Evolutionary conservation across 2,888 invertebrate species (phyloP).

Genomic region (Cataglyphis albicans): DNA sequence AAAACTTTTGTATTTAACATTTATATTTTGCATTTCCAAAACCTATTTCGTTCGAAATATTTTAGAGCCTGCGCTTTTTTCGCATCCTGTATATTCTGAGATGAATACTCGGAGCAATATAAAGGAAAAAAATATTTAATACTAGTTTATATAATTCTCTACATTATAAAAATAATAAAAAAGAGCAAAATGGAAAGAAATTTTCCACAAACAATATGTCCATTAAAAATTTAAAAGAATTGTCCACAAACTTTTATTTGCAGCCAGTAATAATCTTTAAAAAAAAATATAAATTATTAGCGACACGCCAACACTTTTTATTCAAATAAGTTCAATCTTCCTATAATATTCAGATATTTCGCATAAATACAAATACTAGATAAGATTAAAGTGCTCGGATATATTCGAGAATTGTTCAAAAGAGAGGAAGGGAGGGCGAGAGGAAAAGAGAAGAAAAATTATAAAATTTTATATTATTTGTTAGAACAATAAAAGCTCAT

Average conservation of each 20-base stretch:
- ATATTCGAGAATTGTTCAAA: conserved; percentile 24
- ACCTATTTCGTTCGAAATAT: no score
- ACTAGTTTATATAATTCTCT: conserved; percentile 1
- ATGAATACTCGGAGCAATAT: background rate
- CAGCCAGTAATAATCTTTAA: background rate
- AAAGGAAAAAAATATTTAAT: background rate
- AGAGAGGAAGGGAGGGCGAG: background rate
- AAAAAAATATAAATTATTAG: conserved; percentile 23
- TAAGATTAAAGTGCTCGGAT: background rate
- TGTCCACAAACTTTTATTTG: background rate
- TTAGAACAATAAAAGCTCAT: background rate
- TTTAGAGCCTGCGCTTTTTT: no score
- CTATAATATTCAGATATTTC: conserved; percentile 25
- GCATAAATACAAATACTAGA: conserved; percentile 29
- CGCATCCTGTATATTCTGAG: background rate
- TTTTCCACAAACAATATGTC: background rate
- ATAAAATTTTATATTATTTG: background rate
- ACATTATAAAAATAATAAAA: background rate
- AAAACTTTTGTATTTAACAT: no score
- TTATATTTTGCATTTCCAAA: no score
- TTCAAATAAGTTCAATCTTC: conserved; percentile 21
- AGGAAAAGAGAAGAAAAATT: background rate
- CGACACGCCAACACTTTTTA: conserved; percentile 1
- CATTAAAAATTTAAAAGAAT: background rate
- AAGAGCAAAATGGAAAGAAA: background rate